These are phyloP conservation scores for Pemphredon lugubris DNA, from an alignment of 2,888 invertebrate species.

Conservation along the genomic window DNA sequence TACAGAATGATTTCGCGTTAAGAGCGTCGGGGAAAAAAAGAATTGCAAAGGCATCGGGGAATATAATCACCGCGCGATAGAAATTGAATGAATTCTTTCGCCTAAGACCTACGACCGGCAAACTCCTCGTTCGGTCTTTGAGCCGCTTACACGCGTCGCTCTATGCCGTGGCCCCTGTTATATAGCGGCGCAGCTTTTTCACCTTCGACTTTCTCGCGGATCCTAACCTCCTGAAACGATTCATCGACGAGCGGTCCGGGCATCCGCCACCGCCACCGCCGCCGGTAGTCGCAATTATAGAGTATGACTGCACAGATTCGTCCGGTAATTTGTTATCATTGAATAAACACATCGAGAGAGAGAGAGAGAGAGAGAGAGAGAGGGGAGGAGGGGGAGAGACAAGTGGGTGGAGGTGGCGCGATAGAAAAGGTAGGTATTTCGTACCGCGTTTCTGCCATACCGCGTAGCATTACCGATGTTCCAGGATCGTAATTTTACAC, in stretches of 20 bases:
- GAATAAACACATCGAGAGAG: conserved; percentile 72
- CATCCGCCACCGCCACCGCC: conserved; percentile 33
- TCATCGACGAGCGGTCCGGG: conserved; percentile 50
- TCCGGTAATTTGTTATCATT: conserved; percentile 77
- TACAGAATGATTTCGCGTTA: conserved; percentile 58
- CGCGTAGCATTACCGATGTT: not conserved
- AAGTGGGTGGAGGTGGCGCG: conserved; percentile 52
- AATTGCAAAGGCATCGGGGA: conserved; percentile 36
- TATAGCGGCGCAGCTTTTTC: conserved; percentile 55
- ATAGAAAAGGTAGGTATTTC: conserved; percentile 5
- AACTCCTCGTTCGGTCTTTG: conserved; percentile 34
- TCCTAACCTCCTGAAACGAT: conserved; percentile 59
- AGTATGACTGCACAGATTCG: conserved; percentile 78
- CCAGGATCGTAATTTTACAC: conserved; percentile 41
- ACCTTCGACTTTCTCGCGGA: conserved; percentile 64
- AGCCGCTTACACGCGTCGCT: conserved; percentile 50
- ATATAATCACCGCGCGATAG: conserved; percentile 53
- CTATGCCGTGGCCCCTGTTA: conserved; percentile 49
- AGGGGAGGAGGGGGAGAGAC: too few relatives aligned
- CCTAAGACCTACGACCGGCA: conserved; percentile 24
- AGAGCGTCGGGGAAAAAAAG: conserved; percentile 39
- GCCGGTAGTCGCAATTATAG: conserved; percentile 76
- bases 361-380: too few relatives aligned
- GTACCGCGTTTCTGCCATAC: not conserved
- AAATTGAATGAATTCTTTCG: conserved; percentile 59